Conservation (phyloP, 2,113 vertebrate species). For the Isurus oxyrinchus region DNA sequence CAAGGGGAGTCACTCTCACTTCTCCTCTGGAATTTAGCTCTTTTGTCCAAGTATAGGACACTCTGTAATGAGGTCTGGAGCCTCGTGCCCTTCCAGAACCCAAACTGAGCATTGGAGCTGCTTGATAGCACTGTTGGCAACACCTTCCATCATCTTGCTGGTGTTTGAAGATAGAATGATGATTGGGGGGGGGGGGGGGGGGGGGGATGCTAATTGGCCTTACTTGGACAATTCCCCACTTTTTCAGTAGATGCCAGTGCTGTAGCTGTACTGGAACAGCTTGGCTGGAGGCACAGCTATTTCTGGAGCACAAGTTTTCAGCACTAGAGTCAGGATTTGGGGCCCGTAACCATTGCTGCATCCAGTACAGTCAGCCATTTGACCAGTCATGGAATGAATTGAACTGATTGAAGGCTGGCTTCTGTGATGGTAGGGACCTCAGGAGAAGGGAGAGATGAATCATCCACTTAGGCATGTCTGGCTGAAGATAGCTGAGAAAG, state of each 20-base stretch:
- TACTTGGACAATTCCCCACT: neutral
- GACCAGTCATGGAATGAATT: neutral
- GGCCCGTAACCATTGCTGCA: neutral
- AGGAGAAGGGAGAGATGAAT: neutral
- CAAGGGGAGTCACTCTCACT: too few relatives aligned
- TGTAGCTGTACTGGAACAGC: too few relatives aligned
- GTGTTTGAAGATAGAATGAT: neutral
- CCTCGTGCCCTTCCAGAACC: too few relatives aligned
- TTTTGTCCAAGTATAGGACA: too few relatives aligned
- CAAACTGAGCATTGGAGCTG: too few relatives aligned
- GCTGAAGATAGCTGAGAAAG: neutral
- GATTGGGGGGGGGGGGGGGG: too few relatives aligned
- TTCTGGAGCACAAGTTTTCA: neutral
- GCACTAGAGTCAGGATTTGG: neutral
- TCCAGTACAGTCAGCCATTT: neutral
- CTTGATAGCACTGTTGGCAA: too few relatives aligned
- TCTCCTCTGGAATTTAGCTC: too few relatives aligned
- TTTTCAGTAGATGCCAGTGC: neutral
- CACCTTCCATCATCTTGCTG: too few relatives aligned
- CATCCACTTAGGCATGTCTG: neutral
- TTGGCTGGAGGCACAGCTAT: neutral
- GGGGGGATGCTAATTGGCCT: neutral
- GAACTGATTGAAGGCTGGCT: neutral
- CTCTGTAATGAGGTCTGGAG: too few relatives aligned
- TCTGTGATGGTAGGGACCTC: neutral